Evolutionary conservation across 1,140 invertebrate genomes (phyloP).

Genomic region (Akabosia matsudoensis): DNA sequence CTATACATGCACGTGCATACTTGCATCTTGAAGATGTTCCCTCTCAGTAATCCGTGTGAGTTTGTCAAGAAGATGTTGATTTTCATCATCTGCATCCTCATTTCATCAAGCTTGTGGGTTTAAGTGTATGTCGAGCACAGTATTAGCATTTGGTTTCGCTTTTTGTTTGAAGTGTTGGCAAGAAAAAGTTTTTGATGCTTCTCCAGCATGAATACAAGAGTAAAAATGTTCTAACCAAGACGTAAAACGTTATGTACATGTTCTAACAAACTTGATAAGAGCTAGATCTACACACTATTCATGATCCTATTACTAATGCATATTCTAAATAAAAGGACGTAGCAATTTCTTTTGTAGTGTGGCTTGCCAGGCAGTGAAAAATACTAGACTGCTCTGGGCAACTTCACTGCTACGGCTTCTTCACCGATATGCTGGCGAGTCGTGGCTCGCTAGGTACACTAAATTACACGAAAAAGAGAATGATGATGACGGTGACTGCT

Average conservation of each 20-base stretch:
- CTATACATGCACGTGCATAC: too few relatives aligned
- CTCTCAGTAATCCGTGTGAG: not conserved
- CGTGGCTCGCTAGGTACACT: not conserved
- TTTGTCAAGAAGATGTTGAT: not conserved
- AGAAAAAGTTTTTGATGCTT: not conserved
- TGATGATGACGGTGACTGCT: not conserved
- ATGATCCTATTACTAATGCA: not conserved
- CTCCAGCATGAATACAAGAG: not conserved
- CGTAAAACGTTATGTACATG: not conserved
- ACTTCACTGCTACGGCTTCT: not conserved
- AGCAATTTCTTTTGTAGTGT: too few relatives aligned
- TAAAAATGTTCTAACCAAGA: not conserved
- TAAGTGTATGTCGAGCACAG: not conserved
- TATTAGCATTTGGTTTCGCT: not conserved
- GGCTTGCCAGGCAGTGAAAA: not conserved
- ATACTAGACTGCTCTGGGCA: slow-evolving; percentile 1
- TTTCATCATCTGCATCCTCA: not conserved
- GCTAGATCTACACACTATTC: too few relatives aligned
- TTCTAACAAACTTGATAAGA: not conserved
- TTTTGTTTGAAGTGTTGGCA: not conserved
- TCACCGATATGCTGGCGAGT: not conserved
- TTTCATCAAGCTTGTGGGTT: not conserved
- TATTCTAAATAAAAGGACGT: too few relatives aligned
- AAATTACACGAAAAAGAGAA: not conserved
- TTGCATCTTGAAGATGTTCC: too few relatives aligned